Percentiles rank a stretch among this genome's conserved stretches.
phyloP scores from a whole-genome alignment of 1,140 invertebrate genomes.

The Pachyrhynchus sulphureomaculatus region DNA sequence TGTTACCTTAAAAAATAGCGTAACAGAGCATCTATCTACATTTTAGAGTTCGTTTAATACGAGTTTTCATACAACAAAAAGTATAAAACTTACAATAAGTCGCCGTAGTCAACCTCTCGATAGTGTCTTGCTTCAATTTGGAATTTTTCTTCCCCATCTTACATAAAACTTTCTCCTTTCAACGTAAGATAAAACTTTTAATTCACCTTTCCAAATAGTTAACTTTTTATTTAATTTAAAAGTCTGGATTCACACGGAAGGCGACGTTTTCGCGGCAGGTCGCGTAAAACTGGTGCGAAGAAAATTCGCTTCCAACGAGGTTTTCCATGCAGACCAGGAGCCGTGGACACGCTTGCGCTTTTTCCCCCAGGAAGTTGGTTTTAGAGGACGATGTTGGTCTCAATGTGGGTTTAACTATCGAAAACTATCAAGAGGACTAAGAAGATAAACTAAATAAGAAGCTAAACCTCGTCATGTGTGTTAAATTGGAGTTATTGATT shows the following conservation, averaged over 20 bases:
- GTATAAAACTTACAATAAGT: conserved; percentile 82
- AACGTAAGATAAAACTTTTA: not conserved
- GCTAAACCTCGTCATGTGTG: too few relatives aligned
- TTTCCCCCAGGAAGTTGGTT: not conserved
- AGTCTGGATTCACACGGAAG: not conserved
- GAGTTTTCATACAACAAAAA: not conserved
- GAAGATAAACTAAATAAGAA: too few relatives aligned
- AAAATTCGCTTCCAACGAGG: conserved; percentile 4
- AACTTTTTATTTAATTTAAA: not conserved
- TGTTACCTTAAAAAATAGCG: too few relatives aligned
- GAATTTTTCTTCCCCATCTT: conserved; percentile 88
- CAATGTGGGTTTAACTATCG: conserved; percentile 8
- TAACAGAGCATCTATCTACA: too few relatives aligned
- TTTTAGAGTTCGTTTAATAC: too few relatives aligned
- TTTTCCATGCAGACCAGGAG: conserved; percentile 5
- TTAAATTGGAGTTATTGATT: too few relatives aligned
- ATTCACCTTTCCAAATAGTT: conserved; percentile 5
- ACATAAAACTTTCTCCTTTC: not conserved
- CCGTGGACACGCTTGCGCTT: not conserved
- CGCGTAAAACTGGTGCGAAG: conserved; percentile 23
- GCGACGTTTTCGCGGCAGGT: not conserved
- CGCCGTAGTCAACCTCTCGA: conserved; percentile 81
- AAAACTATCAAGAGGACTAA: too few relatives aligned
- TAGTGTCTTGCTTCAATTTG: conserved; percentile 90
- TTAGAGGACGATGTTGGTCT: not conserved